Conservation (phyloP, 2,888 invertebrate species). For the Drosophila setosimentum region DNA sequence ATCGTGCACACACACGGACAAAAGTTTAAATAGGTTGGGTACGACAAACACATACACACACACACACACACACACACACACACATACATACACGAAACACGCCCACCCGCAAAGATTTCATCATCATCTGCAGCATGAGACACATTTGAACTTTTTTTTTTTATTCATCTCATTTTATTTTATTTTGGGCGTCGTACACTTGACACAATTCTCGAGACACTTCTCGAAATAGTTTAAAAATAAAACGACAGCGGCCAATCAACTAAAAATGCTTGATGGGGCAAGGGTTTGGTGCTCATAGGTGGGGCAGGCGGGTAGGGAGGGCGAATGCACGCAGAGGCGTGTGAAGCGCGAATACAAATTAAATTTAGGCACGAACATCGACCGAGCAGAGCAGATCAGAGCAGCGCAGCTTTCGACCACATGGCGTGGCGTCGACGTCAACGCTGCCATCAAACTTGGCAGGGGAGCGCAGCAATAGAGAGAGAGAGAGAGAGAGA, state of each 20-base stretch:
- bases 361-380: conserved; percentile 78
- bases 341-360: conserved; percentile 71
- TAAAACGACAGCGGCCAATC: conserved; percentile 63
- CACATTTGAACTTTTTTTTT: conserved; percentile 38
- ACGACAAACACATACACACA: background rate
- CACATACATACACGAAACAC: conserved; percentile 5
- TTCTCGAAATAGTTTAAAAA: conserved; percentile 71
- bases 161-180: conserved; percentile 20
- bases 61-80: background rate
- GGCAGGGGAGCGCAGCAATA: conserved; percentile 62
- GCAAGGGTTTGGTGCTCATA: background rate
- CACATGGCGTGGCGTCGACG: conserved; percentile 65
- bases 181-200: conserved; percentile 70
- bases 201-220: conserved; percentile 72
- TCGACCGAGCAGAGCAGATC: conserved; percentile 23
- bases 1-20: conserved; percentile 8
- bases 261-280: conserved; percentile 30
- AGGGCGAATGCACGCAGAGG: conserved; percentile 19
- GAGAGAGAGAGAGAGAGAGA: conserved; percentile 28
- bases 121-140: conserved; percentile 27
- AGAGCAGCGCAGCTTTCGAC: conserved; percentile 29
- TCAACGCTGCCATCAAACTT: conserved; percentile 47
- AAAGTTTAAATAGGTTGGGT: conserved; percentile 41
- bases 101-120: conserved; percentile 61
- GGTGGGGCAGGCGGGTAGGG: background rate